Conservation (phyloP, 1,140 invertebrate genomes). For the Halesus radiatus region DNA sequence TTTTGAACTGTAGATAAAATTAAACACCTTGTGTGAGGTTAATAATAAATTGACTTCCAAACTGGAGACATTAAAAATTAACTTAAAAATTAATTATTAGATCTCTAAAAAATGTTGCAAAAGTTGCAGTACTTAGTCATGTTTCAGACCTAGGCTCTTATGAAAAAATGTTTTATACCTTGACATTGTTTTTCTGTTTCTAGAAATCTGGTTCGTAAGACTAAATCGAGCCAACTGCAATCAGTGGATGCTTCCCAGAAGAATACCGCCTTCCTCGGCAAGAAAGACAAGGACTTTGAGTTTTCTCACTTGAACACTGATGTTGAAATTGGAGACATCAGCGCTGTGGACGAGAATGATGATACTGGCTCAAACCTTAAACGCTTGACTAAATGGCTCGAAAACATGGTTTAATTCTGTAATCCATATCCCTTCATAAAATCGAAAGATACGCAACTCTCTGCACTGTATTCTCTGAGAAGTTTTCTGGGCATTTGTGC, state of each 20-base stretch:
- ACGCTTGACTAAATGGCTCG: constrained; percentile 75
- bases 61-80: too few species aligned
- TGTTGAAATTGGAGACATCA: constrained; percentile 83
- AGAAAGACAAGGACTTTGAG: constrained; percentile 83
- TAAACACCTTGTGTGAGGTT: too few species aligned
- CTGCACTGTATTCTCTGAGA: too few species aligned
- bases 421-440: neutral
- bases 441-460: neutral
- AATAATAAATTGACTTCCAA: too few species aligned
- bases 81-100: too few species aligned
- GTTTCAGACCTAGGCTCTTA: too few species aligned
- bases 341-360: constrained; percentile 73
- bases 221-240: constrained; percentile 82
- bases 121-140: too few species aligned
- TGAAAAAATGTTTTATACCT: neutral
- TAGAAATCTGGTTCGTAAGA: constrained; percentile 83
- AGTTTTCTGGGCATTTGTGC: too few species aligned
- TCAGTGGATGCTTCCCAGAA: constrained; percentile 78
- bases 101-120: too few species aligned
- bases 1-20: too few species aligned
- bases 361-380: constrained; percentile 72
- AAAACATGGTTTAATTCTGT: constrained; percentile 15
- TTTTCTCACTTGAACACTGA: constrained; percentile 80
- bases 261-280: constrained; percentile 76
- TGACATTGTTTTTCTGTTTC: constrained; percentile 7